Percentiles rank a stretch among this genome's conserved stretches.
These are phyloP conservation scores for Musca domestica DNA, from an alignment of 1,140 invertebrate species.

Conservation along the genomic window DNA sequence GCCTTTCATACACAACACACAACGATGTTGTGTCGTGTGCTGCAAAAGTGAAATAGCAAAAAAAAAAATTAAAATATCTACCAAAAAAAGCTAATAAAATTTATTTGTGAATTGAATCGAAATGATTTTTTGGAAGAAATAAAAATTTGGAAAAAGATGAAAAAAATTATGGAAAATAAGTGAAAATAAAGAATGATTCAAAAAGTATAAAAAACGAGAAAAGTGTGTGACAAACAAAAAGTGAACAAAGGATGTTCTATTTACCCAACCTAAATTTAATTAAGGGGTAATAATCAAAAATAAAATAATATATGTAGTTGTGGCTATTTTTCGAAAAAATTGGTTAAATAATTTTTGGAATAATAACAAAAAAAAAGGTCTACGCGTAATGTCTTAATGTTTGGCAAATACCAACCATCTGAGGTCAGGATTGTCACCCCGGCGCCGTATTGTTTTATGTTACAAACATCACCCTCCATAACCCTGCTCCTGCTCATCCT, in stretches of 20 bases:
- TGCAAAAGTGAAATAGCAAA: slow-evolving; percentile 10
- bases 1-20: slow-evolving; percentile 20
- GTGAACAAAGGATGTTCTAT: no score
- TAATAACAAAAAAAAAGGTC: no score
- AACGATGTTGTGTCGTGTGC: slow-evolving; percentile 19
- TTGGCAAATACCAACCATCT: no score
- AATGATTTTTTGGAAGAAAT: neutral
- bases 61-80: no score
- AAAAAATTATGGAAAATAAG: neutral
- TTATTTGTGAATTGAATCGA: neutral
- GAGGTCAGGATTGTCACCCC: no score
- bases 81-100: neutral
- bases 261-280: no score
- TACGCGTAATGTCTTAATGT: no score
- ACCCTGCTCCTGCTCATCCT: no score
- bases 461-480: no score
- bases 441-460: no score
- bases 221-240: neutral
- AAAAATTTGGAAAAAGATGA: neutral
- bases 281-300: neutral
- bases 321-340: neutral
- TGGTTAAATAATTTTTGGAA: no score
- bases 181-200: neutral
- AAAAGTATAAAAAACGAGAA: neutral
- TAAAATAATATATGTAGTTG: neutral